Conservation (phyloP, 2,888 invertebrate species). For the Anthoptus insignis region DNA sequence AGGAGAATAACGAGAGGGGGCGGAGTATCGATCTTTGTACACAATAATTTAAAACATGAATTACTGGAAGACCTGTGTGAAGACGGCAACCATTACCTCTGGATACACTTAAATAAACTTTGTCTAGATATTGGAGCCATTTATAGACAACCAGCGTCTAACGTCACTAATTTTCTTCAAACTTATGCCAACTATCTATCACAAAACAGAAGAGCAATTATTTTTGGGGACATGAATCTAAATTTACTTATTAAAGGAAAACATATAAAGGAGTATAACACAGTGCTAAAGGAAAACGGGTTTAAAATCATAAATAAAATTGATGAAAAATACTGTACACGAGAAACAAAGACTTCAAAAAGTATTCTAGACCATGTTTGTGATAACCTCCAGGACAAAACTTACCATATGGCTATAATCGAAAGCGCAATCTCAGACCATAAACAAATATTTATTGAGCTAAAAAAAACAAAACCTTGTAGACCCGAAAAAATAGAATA, state of each 20-base stretch:
- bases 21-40: slow-evolving; percentile 49
- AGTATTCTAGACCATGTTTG: slow-evolving; percentile 40
- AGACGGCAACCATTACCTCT: slow-evolving; percentile 44
- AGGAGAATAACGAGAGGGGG: slow-evolving; percentile 45
- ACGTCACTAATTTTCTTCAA: slow-evolving; percentile 31
- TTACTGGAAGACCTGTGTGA: slow-evolving; percentile 37
- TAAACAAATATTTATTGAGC: slow-evolving; percentile 43
- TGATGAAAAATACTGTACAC: slow-evolving; percentile 32
- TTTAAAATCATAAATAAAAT: slow-evolving; percentile 42
- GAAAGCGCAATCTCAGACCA: slow-evolving; percentile 46
- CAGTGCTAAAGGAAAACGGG: slow-evolving; percentile 5
- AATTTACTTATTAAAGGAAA: slow-evolving; percentile 19
- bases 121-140: slow-evolving; percentile 41
- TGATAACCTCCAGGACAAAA: slow-evolving; percentile 29
- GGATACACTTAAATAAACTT: slow-evolving; percentile 43
- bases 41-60: slow-evolving; percentile 45
- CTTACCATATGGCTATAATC: slow-evolving; percentile 33
- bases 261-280: slow-evolving; percentile 7
- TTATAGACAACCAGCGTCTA: slow-evolving; percentile 38
- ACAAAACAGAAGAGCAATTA: slow-evolving; percentile 30
- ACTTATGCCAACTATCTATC: slow-evolving; percentile 21
- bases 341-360: slow-evolving; percentile 30
- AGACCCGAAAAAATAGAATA: slow-evolving; percentile 23
- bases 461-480: slow-evolving; percentile 24
- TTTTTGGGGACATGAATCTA: slow-evolving; percentile 37